phyloP scores from a whole-genome alignment of 2,797 vertebrate genomes.

The Denticeps clupeoides region DNA sequence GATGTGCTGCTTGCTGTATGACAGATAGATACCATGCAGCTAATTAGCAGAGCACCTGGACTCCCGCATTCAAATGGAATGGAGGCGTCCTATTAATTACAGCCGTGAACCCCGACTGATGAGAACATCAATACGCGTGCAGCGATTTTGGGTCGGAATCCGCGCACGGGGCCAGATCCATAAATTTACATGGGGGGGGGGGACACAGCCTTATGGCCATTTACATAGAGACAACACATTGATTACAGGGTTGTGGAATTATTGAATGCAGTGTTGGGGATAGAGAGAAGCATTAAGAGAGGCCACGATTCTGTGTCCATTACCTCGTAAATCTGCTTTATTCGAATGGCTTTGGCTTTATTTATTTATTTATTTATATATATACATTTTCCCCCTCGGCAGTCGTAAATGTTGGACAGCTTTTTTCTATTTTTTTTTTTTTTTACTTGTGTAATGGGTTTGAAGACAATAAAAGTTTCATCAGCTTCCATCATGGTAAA shows the following conservation, averaged over 20 bases:
- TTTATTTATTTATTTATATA: conserved; percentile 37
- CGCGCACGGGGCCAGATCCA: conserved; percentile 41
- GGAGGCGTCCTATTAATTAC: conserved; percentile 57
- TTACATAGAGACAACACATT: conserved; percentile 61
- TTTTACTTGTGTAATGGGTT: conserved; percentile 35
- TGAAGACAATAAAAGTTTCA: conserved; percentile 51
- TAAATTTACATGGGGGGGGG: conserved; percentile 42
- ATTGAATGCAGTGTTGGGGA: conserved; percentile 41
- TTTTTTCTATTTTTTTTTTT: conserved; percentile 12
- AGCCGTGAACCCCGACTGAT: conserved; percentile 42
- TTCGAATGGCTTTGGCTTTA: conserved; percentile 37
- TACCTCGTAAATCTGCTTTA: conserved; percentile 53
- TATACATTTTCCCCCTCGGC: conserved; percentile 42
- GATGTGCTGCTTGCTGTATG: conserved; percentile 16
- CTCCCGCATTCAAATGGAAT: conserved; percentile 36
- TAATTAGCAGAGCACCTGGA: conserved; percentile 57
- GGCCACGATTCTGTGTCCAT: conserved; percentile 41
- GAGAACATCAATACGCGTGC: conserved; percentile 58
- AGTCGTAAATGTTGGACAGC: conserved; percentile 31
- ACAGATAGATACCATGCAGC: conserved; percentile 29
- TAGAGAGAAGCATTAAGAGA: conserved; percentile 40
- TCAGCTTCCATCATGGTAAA: conserved; percentile 46
- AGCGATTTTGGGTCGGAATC: conserved; percentile 54
- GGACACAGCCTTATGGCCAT: conserved; percentile 52
- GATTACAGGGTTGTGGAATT: conserved; percentile 49